Evolutionary conservation across 2,888 invertebrate species (phyloP).

Genomic region (Falcaria lacertinaria): DNA sequence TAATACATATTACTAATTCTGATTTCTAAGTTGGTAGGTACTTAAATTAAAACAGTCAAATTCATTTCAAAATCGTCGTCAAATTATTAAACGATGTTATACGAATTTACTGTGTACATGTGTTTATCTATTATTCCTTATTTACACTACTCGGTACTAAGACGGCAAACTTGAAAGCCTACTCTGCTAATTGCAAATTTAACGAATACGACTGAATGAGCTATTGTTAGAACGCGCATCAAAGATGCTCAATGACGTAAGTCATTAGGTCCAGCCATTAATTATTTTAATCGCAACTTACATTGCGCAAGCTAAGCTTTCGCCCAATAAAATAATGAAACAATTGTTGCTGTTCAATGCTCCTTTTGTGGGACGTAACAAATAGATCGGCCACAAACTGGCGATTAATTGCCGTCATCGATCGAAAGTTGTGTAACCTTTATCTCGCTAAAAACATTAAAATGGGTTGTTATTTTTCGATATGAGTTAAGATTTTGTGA

Average conservation of each 20-base stretch:
- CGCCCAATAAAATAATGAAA: conserved; percentile 67
- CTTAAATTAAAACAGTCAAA: no score
- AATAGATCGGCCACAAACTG: conserved; percentile 41
- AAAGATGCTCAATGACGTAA: conserved; percentile 51
- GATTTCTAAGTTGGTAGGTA: no score
- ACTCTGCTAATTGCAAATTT: not conserved
- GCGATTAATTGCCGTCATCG: conserved; percentile 43
- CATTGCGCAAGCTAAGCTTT: conserved; percentile 65
- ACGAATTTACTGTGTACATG: no score
- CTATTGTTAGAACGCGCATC: conserved; percentile 38
- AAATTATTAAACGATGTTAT: no score
- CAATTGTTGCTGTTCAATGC: conserved; percentile 67
- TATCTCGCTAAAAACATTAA: not conserved
- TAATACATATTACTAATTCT: no score
- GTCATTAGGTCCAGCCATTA: conserved; percentile 65
- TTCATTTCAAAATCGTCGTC: no score
- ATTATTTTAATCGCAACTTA: conserved; percentile 71
- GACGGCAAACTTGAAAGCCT: no score
- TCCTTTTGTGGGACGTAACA: conserved; percentile 53
- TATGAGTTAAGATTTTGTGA: not conserved
- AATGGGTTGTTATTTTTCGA: not conserved
- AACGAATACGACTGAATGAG: conserved; percentile 16
- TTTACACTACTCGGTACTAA: no score
- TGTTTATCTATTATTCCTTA: no score
- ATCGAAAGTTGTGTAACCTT: conserved; percentile 29